These are phyloP conservation scores for Helicoverpa armigera DNA, from an alignment of 1,140 invertebrate genomes.

Conservation along the genomic window DNA sequence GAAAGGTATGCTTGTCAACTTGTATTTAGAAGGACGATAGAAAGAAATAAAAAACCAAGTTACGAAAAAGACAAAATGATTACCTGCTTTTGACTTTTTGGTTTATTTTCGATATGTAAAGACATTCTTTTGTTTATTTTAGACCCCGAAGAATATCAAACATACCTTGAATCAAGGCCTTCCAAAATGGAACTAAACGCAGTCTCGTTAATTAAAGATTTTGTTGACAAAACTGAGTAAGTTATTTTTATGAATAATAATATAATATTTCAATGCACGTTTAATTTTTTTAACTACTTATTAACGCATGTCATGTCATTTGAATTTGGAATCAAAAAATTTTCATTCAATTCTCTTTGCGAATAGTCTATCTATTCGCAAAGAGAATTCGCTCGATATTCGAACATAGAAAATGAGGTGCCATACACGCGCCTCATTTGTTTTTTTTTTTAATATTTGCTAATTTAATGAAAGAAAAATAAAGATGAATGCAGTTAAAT, in stretches of 20 bases:
- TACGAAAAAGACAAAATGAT: neutral
- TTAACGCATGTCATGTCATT: neutral
- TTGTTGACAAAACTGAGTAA: conserved; percentile 88
- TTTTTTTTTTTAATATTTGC: no score
- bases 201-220: conserved; percentile 87
- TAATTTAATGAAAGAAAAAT: no score
- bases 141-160: conserved; percentile 88
- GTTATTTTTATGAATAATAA: conserved; percentile 46
- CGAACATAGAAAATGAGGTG: no score
- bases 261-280: neutral
- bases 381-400: no score
- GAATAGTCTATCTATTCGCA: no score
- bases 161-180: conserved; percentile 89
- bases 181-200: conserved; percentile 90
- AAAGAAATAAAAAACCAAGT: neutral
- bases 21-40: neutral
- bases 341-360: no score
- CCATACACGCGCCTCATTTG: no score
- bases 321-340: no score
- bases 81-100: neutral
- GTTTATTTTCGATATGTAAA: neutral
- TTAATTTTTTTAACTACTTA: neutral
- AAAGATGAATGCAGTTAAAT: no score
- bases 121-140: conserved; percentile 48
- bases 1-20: conserved; percentile 61